phyloP scores from a whole-genome alignment of 2,797 vertebrate genomes.

The Enteromius paludinosus region DNA sequence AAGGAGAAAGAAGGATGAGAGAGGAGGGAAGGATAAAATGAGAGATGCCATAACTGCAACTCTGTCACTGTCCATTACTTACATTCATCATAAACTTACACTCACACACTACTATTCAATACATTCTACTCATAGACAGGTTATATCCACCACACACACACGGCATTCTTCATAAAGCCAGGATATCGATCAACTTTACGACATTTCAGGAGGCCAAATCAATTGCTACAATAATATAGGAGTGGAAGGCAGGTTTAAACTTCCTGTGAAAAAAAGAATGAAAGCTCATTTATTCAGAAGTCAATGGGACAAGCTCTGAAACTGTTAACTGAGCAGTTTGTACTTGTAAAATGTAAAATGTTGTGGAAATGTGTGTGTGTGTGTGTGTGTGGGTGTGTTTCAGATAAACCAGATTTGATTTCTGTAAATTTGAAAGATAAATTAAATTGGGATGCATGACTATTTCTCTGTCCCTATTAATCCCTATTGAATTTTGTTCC shows the following conservation, averaged over 20 bases:
- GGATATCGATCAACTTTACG: constrained; percentile 74
- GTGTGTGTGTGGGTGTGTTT: neutral
- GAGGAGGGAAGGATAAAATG: constrained; percentile 67
- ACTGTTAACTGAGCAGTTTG: neutral
- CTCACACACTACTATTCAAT: neutral
- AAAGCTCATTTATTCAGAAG: neutral
- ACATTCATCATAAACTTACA: constrained; percentile 72
- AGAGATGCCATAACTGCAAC: constrained; percentile 74
- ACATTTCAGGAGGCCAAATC: constrained; percentile 72
- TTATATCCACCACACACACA: constrained; percentile 58
- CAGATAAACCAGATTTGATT: too few relatives aligned
- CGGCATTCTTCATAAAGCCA: constrained; percentile 55
- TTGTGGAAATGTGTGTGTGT: neutral
- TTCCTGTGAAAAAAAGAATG: neutral
- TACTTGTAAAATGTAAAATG: neutral
- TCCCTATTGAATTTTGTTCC: neutral
- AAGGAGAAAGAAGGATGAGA: constrained; percentile 23
- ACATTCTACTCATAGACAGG: constrained; percentile 55
- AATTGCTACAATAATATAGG: constrained; percentile 65
- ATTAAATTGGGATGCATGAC: too few relatives aligned
- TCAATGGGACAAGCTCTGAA: neutral
- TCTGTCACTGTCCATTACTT: constrained; percentile 67
- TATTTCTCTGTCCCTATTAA: neutral
- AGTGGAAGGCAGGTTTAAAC: constrained; percentile 5
- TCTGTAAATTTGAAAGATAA: too few relatives aligned